A percentile compares a stretch with the other conserved stretches of the same genome.
Conservation (phyloP, 1,140 invertebrate species). For the Formica exsecta region DNA sequence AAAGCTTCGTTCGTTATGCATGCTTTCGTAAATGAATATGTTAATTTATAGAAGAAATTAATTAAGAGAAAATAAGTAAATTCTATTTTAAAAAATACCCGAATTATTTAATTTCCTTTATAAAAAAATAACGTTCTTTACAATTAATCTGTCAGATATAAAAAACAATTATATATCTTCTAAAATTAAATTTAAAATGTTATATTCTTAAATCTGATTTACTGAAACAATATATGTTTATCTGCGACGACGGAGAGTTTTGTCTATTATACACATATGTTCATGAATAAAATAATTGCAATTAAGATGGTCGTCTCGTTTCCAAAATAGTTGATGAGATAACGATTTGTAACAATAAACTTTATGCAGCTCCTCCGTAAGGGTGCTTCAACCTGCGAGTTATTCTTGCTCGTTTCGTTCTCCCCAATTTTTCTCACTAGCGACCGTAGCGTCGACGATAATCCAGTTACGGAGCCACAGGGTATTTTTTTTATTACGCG, state of each 20-base stretch:
- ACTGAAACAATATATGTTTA: not conserved
- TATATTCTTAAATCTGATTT: not conserved
- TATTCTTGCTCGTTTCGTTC: conserved; percentile 9
- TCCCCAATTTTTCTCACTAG: conserved; percentile 60
- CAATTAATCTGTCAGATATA: not conserved
- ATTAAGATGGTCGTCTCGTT: not conserved
- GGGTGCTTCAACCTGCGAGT: not conserved
- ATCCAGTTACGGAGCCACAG: conserved; percentile 72
- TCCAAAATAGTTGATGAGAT: conserved; percentile 20
- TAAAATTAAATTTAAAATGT: not conserved
- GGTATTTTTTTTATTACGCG: conserved; percentile 73
- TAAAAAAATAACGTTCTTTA: not conserved
- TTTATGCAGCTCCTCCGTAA: conserved; percentile 19
- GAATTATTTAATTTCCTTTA: conserved; percentile 44
- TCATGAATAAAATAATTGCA: not conserved
- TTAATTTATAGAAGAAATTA: conserved; percentile 26
- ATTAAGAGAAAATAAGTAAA: conserved; percentile 14
- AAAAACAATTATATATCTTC: not conserved
- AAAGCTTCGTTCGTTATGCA: conserved; percentile 45
- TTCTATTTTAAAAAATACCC: not conserved
- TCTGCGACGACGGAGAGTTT: not conserved
- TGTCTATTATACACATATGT: not conserved
- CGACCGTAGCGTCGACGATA: conserved; percentile 64
- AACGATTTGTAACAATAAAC: conserved; percentile 68
- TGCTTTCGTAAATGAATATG: conserved; percentile 35